Conservation (phyloP, 2,797 vertebrate genomes). For the Smutsia gigantea region DNA sequence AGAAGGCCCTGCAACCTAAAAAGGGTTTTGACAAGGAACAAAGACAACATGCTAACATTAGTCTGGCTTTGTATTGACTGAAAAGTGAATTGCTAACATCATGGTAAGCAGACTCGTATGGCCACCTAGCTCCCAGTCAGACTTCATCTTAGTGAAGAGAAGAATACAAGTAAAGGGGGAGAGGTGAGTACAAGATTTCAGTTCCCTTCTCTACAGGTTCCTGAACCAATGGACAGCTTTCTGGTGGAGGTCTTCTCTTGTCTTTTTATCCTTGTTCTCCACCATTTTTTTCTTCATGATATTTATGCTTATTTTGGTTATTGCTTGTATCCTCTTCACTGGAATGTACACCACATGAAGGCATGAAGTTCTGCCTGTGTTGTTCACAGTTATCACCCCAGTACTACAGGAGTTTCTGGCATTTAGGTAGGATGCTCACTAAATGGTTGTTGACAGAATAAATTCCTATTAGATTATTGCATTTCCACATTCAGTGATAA, state of each 20-base stretch:
- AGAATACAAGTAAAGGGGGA: background rate
- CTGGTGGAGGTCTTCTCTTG: background rate
- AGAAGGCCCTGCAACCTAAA: background rate
- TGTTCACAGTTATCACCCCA: background rate
- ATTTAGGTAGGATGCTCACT: background rate
- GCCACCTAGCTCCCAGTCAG: background rate
- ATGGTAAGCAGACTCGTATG: background rate
- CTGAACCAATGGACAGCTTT: background rate
- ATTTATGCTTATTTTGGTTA: background rate
- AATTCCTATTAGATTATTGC: background rate
- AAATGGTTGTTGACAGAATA: background rate
- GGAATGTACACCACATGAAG: background rate
- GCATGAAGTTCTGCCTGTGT: background rate
- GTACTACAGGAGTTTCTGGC: background rate
- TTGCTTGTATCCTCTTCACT: background rate
- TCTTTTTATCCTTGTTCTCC: background rate
- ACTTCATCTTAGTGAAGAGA: background rate
- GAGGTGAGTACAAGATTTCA: background rate
- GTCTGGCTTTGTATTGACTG: background rate
- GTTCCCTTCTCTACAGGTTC: background rate
- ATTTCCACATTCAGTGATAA: background rate
- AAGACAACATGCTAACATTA: background rate
- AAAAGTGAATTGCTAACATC: background rate
- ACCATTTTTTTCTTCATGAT: background rate
- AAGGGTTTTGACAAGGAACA: background rate